These are phyloP conservation scores for Tauraco hartlaubi DNA, from an alignment of 2,797 vertebrate species.

Conservation along the genomic window DNA sequence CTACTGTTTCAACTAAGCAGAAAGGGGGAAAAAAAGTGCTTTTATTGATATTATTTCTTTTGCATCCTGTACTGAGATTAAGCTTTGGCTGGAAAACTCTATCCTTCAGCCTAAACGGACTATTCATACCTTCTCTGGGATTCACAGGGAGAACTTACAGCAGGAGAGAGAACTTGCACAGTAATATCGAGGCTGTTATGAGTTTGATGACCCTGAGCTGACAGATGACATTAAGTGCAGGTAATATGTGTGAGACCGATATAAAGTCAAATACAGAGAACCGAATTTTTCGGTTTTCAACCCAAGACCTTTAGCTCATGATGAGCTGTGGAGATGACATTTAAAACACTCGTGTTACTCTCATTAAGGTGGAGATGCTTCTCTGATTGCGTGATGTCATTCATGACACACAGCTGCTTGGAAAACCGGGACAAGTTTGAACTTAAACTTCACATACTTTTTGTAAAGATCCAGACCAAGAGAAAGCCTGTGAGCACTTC, in stretches of 20 bases:
- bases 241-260: background rate
- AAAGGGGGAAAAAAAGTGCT: background rate
- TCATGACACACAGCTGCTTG: background rate
- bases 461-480: background rate
- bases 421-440: background rate
- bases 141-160: background rate
- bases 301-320: background rate
- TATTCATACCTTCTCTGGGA: background rate
- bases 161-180: background rate
- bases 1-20: background rate
- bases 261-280: background rate
- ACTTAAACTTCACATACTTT: background rate
- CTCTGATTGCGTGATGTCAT: background rate
- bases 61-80: background rate
- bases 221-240: background rate
- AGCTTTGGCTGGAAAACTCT: background rate
- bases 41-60: background rate
- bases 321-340: background rate
- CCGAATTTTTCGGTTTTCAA: background rate
- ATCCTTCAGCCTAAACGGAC: background rate
- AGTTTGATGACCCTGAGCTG: background rate
- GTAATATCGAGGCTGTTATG: background rate
- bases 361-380: background rate
- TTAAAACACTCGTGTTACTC: background rate
- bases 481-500: background rate